phyloP scores from a whole-genome alignment of 2,797 vertebrate genomes.

The Arremon brunneinucha region DNA sequence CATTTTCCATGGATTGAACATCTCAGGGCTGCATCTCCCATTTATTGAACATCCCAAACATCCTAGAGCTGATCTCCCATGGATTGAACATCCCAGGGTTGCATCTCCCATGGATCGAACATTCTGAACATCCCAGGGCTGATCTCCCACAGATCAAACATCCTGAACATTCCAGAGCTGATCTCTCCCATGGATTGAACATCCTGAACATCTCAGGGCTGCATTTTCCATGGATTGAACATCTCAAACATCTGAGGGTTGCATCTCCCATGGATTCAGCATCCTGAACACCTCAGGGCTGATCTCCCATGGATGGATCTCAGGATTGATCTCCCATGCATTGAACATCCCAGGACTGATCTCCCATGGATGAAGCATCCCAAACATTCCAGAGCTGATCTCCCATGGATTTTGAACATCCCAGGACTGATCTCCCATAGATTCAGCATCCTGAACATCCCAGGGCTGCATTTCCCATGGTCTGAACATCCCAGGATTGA shows the following conservation, averaged over 20 bases:
- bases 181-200: background rate
- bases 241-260: accelerated
- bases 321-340: too few species aligned
- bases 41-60: accelerated
- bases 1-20: too few species aligned
- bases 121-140: accelerated
- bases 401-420: accelerated
- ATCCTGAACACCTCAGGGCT: background rate
- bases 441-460: accelerated
- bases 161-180: accelerated
- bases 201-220: accelerated
- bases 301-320: too few species aligned
- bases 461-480: background rate
- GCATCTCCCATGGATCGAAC: background rate
- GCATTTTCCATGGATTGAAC: background rate
- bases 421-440: background rate
- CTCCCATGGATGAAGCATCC: background rate
- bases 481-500: too few species aligned
- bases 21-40: too few species aligned
- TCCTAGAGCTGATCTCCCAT: too few species aligned
- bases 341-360: accelerated
- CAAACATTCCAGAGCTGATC: too few species aligned
- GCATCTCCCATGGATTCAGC: too few species aligned
- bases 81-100: accelerated
- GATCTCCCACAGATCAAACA: background rate